Evolutionary conservation across 37 sponge, comb jelly and placozoan species (phyloP).

Genomic region (Aphrocallistes beatrix): DNA sequence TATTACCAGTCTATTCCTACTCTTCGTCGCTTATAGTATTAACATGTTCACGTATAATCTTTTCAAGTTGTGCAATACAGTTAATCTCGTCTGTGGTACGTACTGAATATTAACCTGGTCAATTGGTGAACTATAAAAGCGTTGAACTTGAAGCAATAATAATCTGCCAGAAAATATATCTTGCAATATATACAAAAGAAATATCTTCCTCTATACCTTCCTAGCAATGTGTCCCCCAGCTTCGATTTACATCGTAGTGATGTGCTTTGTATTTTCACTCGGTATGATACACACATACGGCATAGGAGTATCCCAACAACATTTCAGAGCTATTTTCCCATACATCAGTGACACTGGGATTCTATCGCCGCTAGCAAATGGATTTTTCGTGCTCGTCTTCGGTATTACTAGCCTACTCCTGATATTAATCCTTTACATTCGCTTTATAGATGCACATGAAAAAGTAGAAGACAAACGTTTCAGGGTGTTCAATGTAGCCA

Average conservation of each 20-base stretch:
- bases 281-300: neutral
- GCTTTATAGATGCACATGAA: neutral
- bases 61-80: too few species aligned
- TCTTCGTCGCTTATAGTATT: too few species aligned
- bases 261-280: neutral
- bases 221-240: constrained; percentile 3
- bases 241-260: neutral
- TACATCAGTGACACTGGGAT: neutral
- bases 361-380: neutral
- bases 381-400: neutral
- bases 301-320: neutral
- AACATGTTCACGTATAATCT: too few species aligned
- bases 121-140: too few species aligned
- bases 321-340: neutral
- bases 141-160: too few species aligned
- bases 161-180: too few species aligned
- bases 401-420: neutral
- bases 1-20: neutral
- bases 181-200: too few species aligned
- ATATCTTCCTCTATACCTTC: too few species aligned
- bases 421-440: neutral
- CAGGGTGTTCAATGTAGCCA: neutral
- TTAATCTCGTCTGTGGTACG: too few species aligned
- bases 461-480: neutral
- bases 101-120: too few species aligned